Evolutionary conservation across 2,888 invertebrate genomes (phyloP), one percentile per base, ranked within the genome.

Genomic region (Galerucella nymphaeae): DNA sequence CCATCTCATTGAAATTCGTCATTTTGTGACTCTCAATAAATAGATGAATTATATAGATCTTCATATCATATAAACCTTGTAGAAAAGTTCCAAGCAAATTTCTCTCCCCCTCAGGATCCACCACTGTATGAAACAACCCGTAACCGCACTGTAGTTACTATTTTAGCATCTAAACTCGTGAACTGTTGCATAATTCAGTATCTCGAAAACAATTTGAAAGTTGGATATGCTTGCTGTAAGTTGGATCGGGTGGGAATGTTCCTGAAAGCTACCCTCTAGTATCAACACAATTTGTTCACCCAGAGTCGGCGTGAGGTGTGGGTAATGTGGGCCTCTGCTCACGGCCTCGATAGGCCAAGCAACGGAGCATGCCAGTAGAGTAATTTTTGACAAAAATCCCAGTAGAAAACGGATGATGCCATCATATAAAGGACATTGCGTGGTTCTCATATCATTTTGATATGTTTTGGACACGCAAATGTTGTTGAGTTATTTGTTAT

Each of bases 141-240:
- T 58, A 30, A 23, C 58, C 58, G 23, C 30, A 23, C 23, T 38
- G 30, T 59, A 14, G 23, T 23, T 18, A 23, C 57, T 13, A 78
- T 57, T 41, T 66, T 57, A 66, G 57, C 42, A 58, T n/a, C 66
- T n/a, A 57, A 66, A 57, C 58, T 66, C 66, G 66, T 66, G 58
- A 58, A 30, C 58, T 66, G 58, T 59, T 66, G 58, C 66, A 66
- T 66, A 66, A 66, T 66, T 66, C 66, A 66, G 66, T 58, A 45
- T 58, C 48, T 13, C 20, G 45, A 66, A 66, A 58, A 66, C 66
- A 66, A 58, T 66, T 66, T 58, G 66, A 45, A 58, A 58, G 66
- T 66, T 66, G 45, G 58, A 66, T 66, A 45, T 58, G 66, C 23
- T 58, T 10, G 23, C 14, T 58, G 58, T 66, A 42, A 9, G 58